Base-by-base conservation (phyloP, 2,888 invertebrate species). In the Brachyptera risi region DNA sequence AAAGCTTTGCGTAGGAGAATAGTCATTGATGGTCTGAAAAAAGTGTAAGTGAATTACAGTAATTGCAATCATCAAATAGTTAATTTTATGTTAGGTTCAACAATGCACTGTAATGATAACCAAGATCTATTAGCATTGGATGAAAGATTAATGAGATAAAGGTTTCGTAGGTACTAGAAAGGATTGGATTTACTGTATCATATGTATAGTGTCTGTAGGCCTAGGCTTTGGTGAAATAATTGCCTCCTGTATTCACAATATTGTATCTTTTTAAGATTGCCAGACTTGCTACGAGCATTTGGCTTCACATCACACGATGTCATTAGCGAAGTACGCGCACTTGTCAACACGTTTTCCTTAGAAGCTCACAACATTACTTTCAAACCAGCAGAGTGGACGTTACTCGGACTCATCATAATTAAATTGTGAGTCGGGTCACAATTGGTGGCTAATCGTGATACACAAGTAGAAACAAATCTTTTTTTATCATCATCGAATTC, bases 311-410 rank as follows among this genome's bases (percentile, higher is more conserved):
- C 75, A 27, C 67, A 75, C 35, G 74, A 78, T 13, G 72, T 80
- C 23, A 76, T 69, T 67, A 40, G 60, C 24, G 68, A 70, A 17
- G 47, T 71, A 1, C 63, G 67, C 23, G 61, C 62, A 51, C 74
- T 88, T 56, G 79, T 86, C 0, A 81, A 80, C 65, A 86, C 86
- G 27, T 86, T 87, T 69, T 82, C 83, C 65, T 76, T 90, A 51
- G 82, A 82, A 67, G 83, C 88, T 1, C 78, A 84, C 67, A 90
- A 89, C 71, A 84, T 90, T 31, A 80, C 83, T 69, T 87, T 89
- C 69, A 87, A 85, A 72, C 85, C 86, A 0, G 75, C 79, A 13
- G 83, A 88, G 68, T 89, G 88, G 88, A 85, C 79, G 62, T 74
- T 88, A 24, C 82, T 89, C 61, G 81, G 84, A 2, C 75, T 89